A percentile compares a stretch with the other conserved stretches of the same genome.
Evolutionary conservation across 2,113 vertebrate genomes (phyloP).

Genomic region (Campylorhamphus procurvoides): DNA sequence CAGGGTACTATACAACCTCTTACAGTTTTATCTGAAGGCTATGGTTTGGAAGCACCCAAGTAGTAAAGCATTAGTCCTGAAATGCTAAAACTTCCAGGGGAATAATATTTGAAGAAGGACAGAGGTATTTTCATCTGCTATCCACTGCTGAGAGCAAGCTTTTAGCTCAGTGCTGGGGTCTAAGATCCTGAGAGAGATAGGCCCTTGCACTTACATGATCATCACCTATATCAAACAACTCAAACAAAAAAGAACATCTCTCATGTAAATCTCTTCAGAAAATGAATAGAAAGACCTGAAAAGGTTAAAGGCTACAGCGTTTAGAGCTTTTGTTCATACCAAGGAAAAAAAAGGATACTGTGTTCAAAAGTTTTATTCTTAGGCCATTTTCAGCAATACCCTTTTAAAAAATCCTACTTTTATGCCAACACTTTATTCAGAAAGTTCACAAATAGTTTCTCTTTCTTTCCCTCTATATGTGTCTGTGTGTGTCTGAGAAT

Average conservation of each 20-base stretch:
- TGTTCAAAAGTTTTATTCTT: slow-evolving; percentile 67
- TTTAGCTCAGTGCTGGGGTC: slow-evolving; percentile 16
- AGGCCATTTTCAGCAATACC: slow-evolving; percentile 28
- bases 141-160: slow-evolving; percentile 27
- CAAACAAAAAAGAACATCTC: slow-evolving; percentile 34
- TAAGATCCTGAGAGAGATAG: slow-evolving; percentile 39
- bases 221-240: slow-evolving; percentile 54
- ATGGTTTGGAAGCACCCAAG: slow-evolving; percentile 3
- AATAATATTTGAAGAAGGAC: slow-evolving; percentile 31
- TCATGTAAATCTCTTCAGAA: slow-evolving; percentile 62
- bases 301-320: slow-evolving; percentile 60
- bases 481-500: background rate
- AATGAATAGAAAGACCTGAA: slow-evolving; percentile 32
- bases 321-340: slow-evolving; percentile 44
- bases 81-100: slow-evolving; percentile 15
- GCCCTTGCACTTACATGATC: slow-evolving; percentile 40
- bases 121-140: slow-evolving; percentile 25
- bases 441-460: slow-evolving; percentile 46
- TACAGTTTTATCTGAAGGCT: background rate
- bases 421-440: slow-evolving; percentile 12
- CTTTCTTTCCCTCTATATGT: background rate
- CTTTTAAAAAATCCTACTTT: slow-evolving; percentile 34
- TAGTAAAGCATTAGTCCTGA: background rate
- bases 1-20: background rate
- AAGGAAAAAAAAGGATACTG: background rate